Evolutionary conservation across 35 echinoderm and acorn worm species (phyloP), one percentile per base, ranked within the genome.

Genomic region (Acanthaster planci): DNA sequence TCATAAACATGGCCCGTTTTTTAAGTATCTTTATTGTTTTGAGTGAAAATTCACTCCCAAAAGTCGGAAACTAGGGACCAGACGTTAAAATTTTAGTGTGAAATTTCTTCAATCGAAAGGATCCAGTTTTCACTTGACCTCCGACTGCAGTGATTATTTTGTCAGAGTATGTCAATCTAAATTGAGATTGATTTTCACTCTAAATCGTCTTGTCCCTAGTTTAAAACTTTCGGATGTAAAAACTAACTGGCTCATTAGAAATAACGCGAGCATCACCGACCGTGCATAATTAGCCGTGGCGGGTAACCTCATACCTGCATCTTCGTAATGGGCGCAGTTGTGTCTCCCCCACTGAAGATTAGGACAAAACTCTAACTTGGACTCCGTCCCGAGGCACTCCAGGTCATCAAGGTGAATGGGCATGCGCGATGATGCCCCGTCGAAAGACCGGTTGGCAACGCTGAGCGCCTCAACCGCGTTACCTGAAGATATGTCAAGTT

Each of bases 321-420:
- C 96, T 83, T 99, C 96, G 15, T 84, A 88, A 38, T 99, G 96
- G 22, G 86, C 96, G 40, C 92, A 94, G 68, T 85, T 88, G 59
- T 94, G 90, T 68, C 39, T 47, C 7, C 86, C 87, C 96, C 96
- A 99, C 18, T 77, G 42, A 21, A 39, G n/a, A 40, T 90, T 77
- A 21, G 38, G 52, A 72, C 96, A 99, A 39, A 92, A 94, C 19
- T 94, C 92, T 7, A 99, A 18, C 22, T 92, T 99, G 34, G 54
- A 78, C 37, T 99, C 96, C 38, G 37, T 50, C 12, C 96, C 96
- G 37, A 19, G 38, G 37, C 96, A 99, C 19, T 91, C 84, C 1
- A 99, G 72, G 59, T 94, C 76, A 67, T 97, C 96, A 6, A 99
- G 36, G 31, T 81, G 64, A 42, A 99, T 91, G 12, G 88, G 88